Percentiles rank a stretch among this genome's conserved stretches.
These are phyloP conservation scores for Odiellus spinosus DNA, from an alignment of 2,888 invertebrate species.

Conservation along the genomic window DNA sequence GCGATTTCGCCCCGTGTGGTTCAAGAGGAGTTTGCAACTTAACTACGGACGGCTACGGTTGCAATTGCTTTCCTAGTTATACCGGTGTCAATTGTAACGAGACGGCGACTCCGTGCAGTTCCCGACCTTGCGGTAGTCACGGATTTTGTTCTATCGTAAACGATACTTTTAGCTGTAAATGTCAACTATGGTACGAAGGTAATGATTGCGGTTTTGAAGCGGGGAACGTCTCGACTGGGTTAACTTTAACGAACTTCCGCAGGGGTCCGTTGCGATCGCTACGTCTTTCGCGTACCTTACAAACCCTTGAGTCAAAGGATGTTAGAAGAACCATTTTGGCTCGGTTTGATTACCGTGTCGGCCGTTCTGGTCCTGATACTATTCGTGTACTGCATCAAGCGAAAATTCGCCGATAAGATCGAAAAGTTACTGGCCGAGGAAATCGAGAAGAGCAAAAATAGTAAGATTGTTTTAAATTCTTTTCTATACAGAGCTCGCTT, in stretches of 20 bases:
- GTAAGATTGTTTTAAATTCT: constrained; percentile 10
- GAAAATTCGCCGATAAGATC: constrained; percentile 70
- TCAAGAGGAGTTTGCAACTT: constrained; percentile 46
- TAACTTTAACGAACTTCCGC: constrained; percentile 15
- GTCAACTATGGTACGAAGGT: constrained; percentile 60
- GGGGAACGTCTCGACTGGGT: not conserved
- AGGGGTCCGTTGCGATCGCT: constrained; percentile 48
- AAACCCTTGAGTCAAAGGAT: constrained; percentile 59
- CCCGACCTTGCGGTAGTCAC: constrained; percentile 54
- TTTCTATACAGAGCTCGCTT: too few species aligned
- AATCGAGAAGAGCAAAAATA: constrained; percentile 22
- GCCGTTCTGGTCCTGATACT: constrained; percentile 61
- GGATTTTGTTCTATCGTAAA: constrained; percentile 47
- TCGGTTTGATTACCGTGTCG: constrained; percentile 68
- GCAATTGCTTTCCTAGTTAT: constrained; percentile 49
- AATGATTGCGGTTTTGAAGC: constrained; percentile 7
- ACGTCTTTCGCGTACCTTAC: constrained; percentile 50
- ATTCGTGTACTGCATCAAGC: constrained; percentile 63
- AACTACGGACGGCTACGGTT: constrained; percentile 34
- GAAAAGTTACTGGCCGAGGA: constrained; percentile 67
- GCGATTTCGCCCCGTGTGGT: constrained; percentile 36
- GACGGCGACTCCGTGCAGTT: constrained; percentile 50
- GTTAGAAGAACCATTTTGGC: constrained; percentile 76
- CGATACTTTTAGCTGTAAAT: constrained; percentile 45
- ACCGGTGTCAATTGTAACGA: constrained; percentile 48